Base-by-base conservation (phyloP, 2,888 invertebrate genomes). In the Synanthedon andrenaeformis region DNA sequence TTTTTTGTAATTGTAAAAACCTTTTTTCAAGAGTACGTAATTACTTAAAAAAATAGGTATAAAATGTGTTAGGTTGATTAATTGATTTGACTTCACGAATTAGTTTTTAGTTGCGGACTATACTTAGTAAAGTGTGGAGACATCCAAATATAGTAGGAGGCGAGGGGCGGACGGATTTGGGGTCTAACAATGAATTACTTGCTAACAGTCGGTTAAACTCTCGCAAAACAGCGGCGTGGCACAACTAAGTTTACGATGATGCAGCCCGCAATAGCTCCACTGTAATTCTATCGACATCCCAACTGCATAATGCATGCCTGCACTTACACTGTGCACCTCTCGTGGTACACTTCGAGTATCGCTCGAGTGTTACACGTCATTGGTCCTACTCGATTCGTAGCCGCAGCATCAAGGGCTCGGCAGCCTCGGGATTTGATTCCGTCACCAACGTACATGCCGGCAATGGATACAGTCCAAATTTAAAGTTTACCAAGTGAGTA, bases 291-390 rank as follows among this genome's bases (percentile, higher is more conserved):
- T 77, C 72, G 72, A 71, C 72, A 65, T 66, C 62, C 66, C 65
- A 63, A 62, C 74, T 82, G 75, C 77, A 82, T 81, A 72, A 81
- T 80, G 76, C 78, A 81, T 77, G 73, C 69, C 70, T 71, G 72
- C 79, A 79, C 79, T 80, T 77, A 77, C 71, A 72, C 66, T 65
- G 68, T 65, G 70, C 70, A 69, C 72, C 70, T 69, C 73, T 68
- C 66, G 60, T 59, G 63, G 60, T 63, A 60, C 57, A 56, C 55
- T 56, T 67, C 60, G 63, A 66, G 61, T 63, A 66, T 65, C 63
- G 61, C 59, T 64, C 61, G 60, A 64, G 64, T 59, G 56, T 50
- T 55, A 59, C 62, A 64, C 65, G 65, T 67, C 64, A 71, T 72
- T 45, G 45, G 11, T n/a, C 45, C 6, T 14, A 12, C 13, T 14